A percentile compares a stretch with the other conserved stretches of the same genome.
Conservation (phyloP, 2,888 invertebrate genomes). For the Chromoteleia sp. region DNA sequence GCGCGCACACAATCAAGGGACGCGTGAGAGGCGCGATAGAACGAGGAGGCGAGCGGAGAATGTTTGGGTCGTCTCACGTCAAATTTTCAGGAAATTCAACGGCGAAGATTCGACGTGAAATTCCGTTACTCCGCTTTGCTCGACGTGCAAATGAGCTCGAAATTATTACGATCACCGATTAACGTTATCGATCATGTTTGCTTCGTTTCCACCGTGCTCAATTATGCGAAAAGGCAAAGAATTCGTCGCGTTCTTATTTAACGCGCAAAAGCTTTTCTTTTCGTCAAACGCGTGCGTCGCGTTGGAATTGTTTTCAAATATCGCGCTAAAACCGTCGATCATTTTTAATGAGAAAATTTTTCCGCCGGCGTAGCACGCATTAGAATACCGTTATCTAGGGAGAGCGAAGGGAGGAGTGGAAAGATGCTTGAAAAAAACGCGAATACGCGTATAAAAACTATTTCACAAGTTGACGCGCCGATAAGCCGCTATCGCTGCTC, state of each 20-base stretch:
- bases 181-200: constrained; percentile 7
- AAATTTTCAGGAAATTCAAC: constrained; percentile 54
- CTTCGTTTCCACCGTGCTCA: constrained; percentile 3
- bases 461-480: constrained; percentile 11
- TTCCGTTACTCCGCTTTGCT: constrained; percentile 19
- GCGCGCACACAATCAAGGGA: constrained; percentile 66
- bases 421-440: constrained; percentile 28
- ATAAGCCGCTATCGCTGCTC: background rate
- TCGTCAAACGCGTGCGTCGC: background rate
- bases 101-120: constrained; percentile 27
- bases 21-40: constrained; percentile 72
- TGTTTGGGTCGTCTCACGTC: constrained; percentile 68
- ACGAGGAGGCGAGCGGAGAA: constrained; percentile 65
- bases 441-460: constrained; percentile 19
- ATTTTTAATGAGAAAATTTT: constrained; percentile 50
- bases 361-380: constrained; percentile 36
- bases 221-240: constrained; percentile 2
- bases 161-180: constrained; percentile 20
- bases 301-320: constrained; percentile 7
- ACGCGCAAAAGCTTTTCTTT: background rate
- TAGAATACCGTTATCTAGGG: constrained; percentile 60
- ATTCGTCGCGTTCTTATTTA: background rate
- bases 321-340: constrained; percentile 24
- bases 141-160: constrained; percentile 19
- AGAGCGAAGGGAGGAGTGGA: constrained; percentile 44